Percentiles rank a stretch among this genome's conserved stretches.
phyloP scores from a whole-genome alignment of 2,113 vertebrate genomes.

The Amazona guildingii region DNA sequence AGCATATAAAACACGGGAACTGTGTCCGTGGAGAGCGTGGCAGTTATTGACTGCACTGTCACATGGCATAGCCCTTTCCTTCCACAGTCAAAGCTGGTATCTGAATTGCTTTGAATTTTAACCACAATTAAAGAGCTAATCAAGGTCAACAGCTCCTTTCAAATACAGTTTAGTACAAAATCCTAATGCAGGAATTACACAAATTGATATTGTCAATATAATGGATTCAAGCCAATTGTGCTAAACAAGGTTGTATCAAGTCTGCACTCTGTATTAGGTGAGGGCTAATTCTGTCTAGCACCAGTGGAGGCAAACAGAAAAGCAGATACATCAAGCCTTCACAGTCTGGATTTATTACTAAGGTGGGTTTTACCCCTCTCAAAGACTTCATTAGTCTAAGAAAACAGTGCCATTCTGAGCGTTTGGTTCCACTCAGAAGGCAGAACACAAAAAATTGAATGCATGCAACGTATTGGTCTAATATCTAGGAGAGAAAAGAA shows the following conservation, averaged over 20 bases:
- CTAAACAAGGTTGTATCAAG: slow-evolving; percentile 52
- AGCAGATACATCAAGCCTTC: slow-evolving; percentile 31
- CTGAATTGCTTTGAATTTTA: slow-evolving; percentile 72
- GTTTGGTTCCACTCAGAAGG: slow-evolving; percentile 55
- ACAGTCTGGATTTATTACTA: slow-evolving; percentile 46
- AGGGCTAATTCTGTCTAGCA: slow-evolving; percentile 67
- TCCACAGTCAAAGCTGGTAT: slow-evolving; percentile 4
- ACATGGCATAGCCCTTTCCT: slow-evolving; percentile 25
- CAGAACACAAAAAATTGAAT: neutral
- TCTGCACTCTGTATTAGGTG: slow-evolving; percentile 36
- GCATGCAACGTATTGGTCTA: neutral
- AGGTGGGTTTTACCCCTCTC: slow-evolving; percentile 39
- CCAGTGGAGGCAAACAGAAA: neutral
- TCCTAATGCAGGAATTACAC: slow-evolving; percentile 73
- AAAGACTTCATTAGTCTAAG: slow-evolving; percentile 63
- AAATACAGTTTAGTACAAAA: slow-evolving; percentile 73
- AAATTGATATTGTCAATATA: slow-evolving; percentile 77
- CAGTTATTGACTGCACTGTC: neutral
- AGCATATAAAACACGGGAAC: neutral
- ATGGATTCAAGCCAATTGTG: slow-evolving; percentile 72
- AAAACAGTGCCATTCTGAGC: slow-evolving; percentile 46
- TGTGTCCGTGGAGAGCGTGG: neutral
- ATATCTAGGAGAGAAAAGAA: neutral
- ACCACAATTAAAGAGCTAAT: slow-evolving; percentile 78
- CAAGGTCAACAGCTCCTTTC: slow-evolving; percentile 71